Conservation (phyloP, 2,113 vertebrate genomes). For the Gasterosteus nipponicus region DNA sequence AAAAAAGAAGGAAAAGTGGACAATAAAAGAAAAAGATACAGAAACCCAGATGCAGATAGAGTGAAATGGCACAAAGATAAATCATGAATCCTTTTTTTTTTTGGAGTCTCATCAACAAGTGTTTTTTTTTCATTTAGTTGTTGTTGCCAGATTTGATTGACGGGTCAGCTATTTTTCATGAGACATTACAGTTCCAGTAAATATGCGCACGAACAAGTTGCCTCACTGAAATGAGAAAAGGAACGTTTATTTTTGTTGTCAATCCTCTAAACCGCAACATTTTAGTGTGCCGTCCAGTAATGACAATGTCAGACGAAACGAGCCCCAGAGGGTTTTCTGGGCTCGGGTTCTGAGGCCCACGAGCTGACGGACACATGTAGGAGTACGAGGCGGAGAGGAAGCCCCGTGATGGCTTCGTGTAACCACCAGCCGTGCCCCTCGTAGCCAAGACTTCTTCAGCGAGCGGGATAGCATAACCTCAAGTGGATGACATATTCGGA, state of each 20-base stretch:
- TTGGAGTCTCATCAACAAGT: constrained; percentile 42
- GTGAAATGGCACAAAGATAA: constrained; percentile 31
- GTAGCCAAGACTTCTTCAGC: constrained; percentile 66
- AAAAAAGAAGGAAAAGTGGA: constrained; percentile 10
- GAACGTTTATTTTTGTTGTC: constrained; percentile 67
- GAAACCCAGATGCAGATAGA: constrained; percentile 14
- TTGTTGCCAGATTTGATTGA: constrained; percentile 63
- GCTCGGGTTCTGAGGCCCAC: constrained; percentile 67
- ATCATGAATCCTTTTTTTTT: constrained; percentile 36
- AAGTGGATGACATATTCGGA: constrained; percentile 68
- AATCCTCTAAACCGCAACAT: constrained; percentile 65
- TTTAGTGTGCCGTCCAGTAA: constrained; percentile 69
- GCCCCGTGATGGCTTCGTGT: constrained; percentile 59
- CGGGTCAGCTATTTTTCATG: constrained; percentile 45
- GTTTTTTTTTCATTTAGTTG: constrained; percentile 27
- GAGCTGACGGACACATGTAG: constrained; percentile 70
- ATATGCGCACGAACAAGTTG: constrained; percentile 55
- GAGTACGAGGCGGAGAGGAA: constrained; percentile 62
- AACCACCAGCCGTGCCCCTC: constrained; percentile 63
- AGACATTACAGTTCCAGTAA: constrained; percentile 57
- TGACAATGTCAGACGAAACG: constrained; percentile 68
- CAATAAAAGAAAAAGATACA: constrained; percentile 4
- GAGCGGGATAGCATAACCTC: constrained; percentile 69
- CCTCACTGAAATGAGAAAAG: constrained; percentile 42
- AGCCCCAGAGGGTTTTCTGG: constrained; percentile 58